Base-by-base conservation (phyloP, 2,113 vertebrate genomes). In the Tapirus terrestris region DNA sequence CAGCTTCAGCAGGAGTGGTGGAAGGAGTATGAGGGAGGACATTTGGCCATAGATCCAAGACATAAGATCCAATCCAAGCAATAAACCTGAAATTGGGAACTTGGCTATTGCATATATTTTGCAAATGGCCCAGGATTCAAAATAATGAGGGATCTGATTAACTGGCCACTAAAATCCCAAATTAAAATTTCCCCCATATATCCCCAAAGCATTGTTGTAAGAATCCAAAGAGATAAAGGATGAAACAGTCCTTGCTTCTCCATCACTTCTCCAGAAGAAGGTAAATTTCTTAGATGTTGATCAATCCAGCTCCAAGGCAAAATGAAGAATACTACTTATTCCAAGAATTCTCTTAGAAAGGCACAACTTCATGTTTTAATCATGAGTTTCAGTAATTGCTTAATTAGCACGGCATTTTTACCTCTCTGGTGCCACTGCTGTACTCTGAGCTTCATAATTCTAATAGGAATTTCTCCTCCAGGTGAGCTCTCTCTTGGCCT, bases 331-430 rank as follows among this genome's bases (percentile, higher is more conserved):
- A 48, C 2, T 16, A 80, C 91, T 61, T 87, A 86, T 84, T 96
- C 89, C 60, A 76, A 88, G 91, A 51, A 43, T 89, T 96, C 97
- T 51, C 85, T 96, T 90, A 87, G 92, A 97, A 98, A 98, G 97
- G 94, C 4, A 13, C 95, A 98, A 76, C 48, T 61, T 97, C 89
- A 95, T 97, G 85, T 87, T 96, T 98, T 97, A 98, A 97, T 97
- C 91, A 93, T 94, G 81, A 91, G 63, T 97, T 97, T 97, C 82
- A 92, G 94, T 96, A 97, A 98, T 91, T 98, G 87, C 96, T 95
- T 97, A 98, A 90, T 98, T 98, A 98, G 70, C 80, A 95, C 89
- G 91, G 67, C 88, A 96, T 96, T 97, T 98, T 96, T 93, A 97
- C 92, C 92, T 95, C 65, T 70, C 53, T 89, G 1, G 92, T 98